A percentile compares a stretch with the other conserved stretches of the same genome.
Conservation (phyloP, 2,113 vertebrate species). For the Syngnathoides biaculeatus region DNA sequence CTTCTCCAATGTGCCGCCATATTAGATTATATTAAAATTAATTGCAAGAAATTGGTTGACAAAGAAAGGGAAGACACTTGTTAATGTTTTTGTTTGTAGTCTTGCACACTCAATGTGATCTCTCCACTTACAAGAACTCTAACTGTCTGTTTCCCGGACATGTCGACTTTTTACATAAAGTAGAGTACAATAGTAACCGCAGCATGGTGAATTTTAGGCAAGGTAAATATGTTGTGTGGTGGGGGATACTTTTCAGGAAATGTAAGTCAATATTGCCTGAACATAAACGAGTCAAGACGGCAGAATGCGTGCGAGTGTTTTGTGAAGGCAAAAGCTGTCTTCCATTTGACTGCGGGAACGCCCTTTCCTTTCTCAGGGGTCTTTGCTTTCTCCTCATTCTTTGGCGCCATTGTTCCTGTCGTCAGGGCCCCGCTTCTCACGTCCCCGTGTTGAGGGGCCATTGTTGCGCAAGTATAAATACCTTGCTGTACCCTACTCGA, state of each 20-base stretch:
- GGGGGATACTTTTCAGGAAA: not conserved
- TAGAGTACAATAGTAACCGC: not conserved
- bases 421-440: conserved; percentile 40
- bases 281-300: conserved; percentile 2
- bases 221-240: not conserved
- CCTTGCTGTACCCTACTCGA: not conserved
- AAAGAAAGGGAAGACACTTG: not conserved
- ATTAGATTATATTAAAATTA: not conserved
- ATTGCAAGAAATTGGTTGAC: not conserved
- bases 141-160: not conserved
- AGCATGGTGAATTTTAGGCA: not conserved
- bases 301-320: conserved; percentile 4
- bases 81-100: not conserved
- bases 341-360: conserved; percentile 40
- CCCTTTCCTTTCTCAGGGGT: conserved; percentile 69
- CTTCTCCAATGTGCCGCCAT: too few species aligned
- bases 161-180: too few species aligned
- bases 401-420: conserved; percentile 54
- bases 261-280: conserved; percentile 2
- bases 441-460: not conserved
- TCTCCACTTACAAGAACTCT: too few species aligned
- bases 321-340: conserved; percentile 35
- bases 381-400: conserved; percentile 67
- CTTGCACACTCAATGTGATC: too few species aligned
- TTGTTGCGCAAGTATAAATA: not conserved